A percentile compares a stretch with the other conserved stretches of the same genome.
phyloP scores from a whole-genome alignment of 1,140 invertebrate species.

The Reticulitermes speratus region DNA sequence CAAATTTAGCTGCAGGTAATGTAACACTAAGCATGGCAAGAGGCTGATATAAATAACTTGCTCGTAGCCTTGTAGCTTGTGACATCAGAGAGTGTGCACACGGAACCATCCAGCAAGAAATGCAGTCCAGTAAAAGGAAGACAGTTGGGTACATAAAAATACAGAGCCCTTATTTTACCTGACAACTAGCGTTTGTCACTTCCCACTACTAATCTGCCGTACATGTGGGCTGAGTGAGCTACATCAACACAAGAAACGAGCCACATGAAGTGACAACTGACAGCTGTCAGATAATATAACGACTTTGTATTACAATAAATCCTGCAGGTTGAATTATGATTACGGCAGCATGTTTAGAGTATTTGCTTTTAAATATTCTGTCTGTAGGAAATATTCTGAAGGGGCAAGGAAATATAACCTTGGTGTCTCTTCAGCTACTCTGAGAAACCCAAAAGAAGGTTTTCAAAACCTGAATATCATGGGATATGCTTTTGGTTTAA shows the following conservation, averaged over 20 bases:
- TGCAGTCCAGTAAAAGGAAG: background rate
- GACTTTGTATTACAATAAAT: too few species aligned
- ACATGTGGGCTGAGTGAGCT: too few species aligned
- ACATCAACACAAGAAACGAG: too few species aligned
- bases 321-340: too few species aligned
- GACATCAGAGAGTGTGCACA: conserved; percentile 5
- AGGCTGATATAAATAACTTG: background rate
- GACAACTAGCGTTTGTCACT: too few species aligned
- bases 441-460: background rate
- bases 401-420: background rate
- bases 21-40: conserved; percentile 20
- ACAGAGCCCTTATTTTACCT: too few species aligned
- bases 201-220: too few species aligned
- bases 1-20: conserved; percentile 29
- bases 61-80: background rate
- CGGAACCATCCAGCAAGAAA: background rate
- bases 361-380: background rate
- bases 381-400: background rate
- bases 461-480: background rate
- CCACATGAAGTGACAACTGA: too few species aligned
- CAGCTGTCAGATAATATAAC: too few species aligned
- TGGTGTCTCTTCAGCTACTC: background rate
- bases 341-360: too few species aligned
- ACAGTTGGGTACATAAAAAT: background rate
- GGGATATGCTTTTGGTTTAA: background rate